Evolutionary conservation across 2,888 invertebrate species (phyloP).

Genomic region (Cybosia mesomella): DNA sequence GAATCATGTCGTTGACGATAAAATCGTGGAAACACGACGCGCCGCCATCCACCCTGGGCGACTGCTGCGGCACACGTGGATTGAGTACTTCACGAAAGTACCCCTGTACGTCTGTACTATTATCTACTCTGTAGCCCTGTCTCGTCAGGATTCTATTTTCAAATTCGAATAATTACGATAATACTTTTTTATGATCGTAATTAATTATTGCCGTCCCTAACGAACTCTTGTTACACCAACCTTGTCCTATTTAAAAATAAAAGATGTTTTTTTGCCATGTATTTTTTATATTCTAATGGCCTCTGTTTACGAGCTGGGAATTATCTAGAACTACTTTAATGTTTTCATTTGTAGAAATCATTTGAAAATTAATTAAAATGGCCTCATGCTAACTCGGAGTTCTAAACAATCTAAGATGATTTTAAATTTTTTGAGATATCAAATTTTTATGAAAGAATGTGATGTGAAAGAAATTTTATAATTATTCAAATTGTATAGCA

Average conservation of each 20-base stretch:
- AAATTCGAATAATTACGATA: background rate
- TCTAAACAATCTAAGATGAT: too few species aligned
- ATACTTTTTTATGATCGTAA: background rate
- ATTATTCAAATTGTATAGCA: too few species aligned
- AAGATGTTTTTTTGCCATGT: slow-evolving; percentile 32
- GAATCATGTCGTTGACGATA: too few species aligned
- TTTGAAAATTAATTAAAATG: background rate
- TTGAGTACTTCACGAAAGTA: too few species aligned
- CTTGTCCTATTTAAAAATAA: slow-evolving; percentile 47
- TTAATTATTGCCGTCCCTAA: slow-evolving; percentile 2
- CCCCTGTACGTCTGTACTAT: too few species aligned
- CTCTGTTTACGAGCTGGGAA: slow-evolving; percentile 40
- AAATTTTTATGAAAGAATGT: too few species aligned
- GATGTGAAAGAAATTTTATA: too few species aligned
- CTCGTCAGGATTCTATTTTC: background rate
- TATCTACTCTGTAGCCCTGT: too few species aligned
- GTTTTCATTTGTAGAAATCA: slow-evolving; percentile 22
- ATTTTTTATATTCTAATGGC: slow-evolving; percentile 29
- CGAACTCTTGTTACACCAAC: slow-evolving; percentile 27
- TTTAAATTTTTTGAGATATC: background rate
- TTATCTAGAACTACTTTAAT: slow-evolving; percentile 29
- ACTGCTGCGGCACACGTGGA: too few species aligned
- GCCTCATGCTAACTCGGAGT: too few species aligned
- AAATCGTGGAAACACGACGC: too few species aligned
- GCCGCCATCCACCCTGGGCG: too few species aligned